Percentiles rank a stretch among this genome's conserved stretches.
Conservation (phyloP, 2,888 invertebrate species). For the Dasypolia templi region DNA sequence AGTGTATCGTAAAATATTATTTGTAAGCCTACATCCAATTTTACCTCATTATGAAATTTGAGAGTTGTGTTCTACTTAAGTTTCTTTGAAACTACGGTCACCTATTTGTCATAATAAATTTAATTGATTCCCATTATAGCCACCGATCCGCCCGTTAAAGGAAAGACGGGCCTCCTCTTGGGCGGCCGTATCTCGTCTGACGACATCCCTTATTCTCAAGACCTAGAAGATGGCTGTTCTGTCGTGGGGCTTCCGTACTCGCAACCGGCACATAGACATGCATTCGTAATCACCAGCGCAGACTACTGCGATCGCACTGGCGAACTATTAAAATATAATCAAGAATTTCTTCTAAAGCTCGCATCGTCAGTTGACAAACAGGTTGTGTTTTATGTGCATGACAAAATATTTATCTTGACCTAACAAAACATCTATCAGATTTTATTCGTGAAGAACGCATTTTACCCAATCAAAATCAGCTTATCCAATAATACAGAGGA, state of each 20-base stretch:
- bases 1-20: background rate
- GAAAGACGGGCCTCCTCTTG: conserved; percentile 79
- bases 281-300: conserved; percentile 83
- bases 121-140: conserved; percentile 66
- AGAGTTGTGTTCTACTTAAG: background rate
- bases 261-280: conserved; percentile 75
- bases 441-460: conserved; percentile 9
- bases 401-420: background rate
- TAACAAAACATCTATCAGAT: background rate
- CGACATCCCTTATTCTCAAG: conserved; percentile 83
- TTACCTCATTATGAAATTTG: background rate
- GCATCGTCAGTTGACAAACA: conserved; percentile 80
- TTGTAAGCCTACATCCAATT: background rate
- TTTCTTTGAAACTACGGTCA: too few relatives aligned
- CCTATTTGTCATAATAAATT: background rate
- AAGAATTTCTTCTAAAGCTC: conserved; percentile 84
- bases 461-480: conserved; percentile 36
- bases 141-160: conserved; percentile 78
- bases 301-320: conserved; percentile 84
- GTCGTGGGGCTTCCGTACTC: conserved; percentile 74
- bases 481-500: conserved; percentile 55
- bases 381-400: conserved; percentile 62
- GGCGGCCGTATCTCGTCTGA: conserved; percentile 84
- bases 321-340: conserved; percentile 84
- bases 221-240: conserved; percentile 82